Conservation (phyloP, 64 coral and sea anemone genomes). For the Dendronephthya gigantea region DNA sequence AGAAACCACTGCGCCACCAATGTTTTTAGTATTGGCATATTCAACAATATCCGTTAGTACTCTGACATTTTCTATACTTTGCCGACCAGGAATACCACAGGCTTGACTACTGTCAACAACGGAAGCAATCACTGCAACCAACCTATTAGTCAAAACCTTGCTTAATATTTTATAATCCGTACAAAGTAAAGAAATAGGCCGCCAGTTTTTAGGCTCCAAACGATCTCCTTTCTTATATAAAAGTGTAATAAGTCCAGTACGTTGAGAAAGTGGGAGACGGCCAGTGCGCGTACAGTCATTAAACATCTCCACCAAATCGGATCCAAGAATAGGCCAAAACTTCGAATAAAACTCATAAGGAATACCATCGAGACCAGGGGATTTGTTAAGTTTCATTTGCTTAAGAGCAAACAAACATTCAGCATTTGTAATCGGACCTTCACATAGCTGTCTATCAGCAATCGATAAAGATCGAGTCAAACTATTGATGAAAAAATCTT, state of each 20-base stretch:
- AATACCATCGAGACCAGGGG: too few species aligned
- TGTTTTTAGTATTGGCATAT: not conserved
- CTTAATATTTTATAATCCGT: constrained; percentile 16
- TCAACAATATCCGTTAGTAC: constrained; percentile 10
- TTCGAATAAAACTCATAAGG: too few species aligned
- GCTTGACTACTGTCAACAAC: constrained; percentile 9
- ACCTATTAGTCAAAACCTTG: not conserved
- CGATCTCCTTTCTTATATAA: not conserved
- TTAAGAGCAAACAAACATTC: too few species aligned
- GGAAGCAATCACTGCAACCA: not conserved
- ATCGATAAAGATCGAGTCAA: too few species aligned
- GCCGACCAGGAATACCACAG: constrained; percentile 2
- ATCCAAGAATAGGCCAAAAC: too few species aligned
- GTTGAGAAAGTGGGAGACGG: too few species aligned
- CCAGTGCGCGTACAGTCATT: too few species aligned
- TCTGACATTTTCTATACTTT: constrained; percentile 1
- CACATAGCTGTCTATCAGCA: too few species aligned
- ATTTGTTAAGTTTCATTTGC: too few species aligned
- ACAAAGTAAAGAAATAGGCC: constrained; percentile 15
- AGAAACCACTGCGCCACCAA: not conserved
- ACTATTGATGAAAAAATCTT: too few species aligned
- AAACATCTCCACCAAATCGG: too few species aligned
- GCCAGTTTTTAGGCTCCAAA: constrained; percentile 7
- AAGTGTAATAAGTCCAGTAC: not conserved
- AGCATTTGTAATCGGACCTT: too few species aligned